Evolutionary conservation across 2,113 vertebrate species (phyloP).

Genomic region (Leptobrachium ailaonicum): DNA sequence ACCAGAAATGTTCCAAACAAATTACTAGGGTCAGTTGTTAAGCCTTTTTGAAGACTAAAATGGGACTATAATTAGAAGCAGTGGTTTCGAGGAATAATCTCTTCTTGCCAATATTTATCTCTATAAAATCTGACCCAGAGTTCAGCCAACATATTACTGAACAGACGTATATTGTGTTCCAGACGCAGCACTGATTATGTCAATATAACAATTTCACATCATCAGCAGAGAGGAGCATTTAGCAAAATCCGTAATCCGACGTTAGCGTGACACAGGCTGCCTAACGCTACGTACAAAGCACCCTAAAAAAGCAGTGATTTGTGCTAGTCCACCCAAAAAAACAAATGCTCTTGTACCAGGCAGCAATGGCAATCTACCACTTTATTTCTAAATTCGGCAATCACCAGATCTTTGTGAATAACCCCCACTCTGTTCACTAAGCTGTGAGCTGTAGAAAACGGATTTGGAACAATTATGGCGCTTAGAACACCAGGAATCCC

Average conservation of each 20-base stretch:
- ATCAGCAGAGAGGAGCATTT: conserved; percentile 55
- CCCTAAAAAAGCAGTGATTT: neutral
- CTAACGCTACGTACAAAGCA: neutral
- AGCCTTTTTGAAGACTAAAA: conserved; percentile 76
- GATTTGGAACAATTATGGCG: too few species aligned
- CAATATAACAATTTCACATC: conserved; percentile 55
- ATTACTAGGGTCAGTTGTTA: conserved; percentile 79
- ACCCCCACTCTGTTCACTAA: too few species aligned
- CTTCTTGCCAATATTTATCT: conserved; percentile 71
- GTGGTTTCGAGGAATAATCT: conserved; percentile 76
- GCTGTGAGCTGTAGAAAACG: too few species aligned
- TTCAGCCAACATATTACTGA: conserved; percentile 67
- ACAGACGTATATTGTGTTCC: conserved; percentile 60
- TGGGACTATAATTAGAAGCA: conserved; percentile 77
- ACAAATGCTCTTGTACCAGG: too few species aligned
- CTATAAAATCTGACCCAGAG: conserved; percentile 67
- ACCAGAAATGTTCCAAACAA: conserved; percentile 81
- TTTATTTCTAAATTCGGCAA: too few species aligned
- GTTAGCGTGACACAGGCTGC: neutral
- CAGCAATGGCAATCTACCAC: too few species aligned
- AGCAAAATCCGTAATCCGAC: conserved; percentile 55
- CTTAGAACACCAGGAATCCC: too few species aligned
- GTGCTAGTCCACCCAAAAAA: neutral
- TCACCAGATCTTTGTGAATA: too few species aligned
- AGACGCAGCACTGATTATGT: conserved; percentile 61